Evolutionary conservation across 2,888 invertebrate species (phyloP).

Genomic region (Petrophora chlorosata): DNA sequence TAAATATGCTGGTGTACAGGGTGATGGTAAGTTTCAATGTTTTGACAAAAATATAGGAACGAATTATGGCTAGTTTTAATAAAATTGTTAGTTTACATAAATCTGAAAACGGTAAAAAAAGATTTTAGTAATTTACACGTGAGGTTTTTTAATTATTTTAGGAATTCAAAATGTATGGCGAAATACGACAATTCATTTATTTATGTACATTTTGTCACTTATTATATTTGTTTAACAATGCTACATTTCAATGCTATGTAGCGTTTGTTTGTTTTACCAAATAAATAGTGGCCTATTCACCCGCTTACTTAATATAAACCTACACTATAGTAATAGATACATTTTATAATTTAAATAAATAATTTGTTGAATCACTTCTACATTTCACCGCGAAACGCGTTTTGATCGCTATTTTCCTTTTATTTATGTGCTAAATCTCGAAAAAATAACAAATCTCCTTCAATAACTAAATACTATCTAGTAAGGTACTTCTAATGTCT

Average conservation of each 20-base stretch:
- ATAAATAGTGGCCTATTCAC: conserved; percentile 45
- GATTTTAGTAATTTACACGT: not conserved
- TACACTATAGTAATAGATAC: conserved; percentile 44
- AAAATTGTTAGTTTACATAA: too few species aligned
- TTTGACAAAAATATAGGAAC: too few species aligned
- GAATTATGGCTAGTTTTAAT: too few species aligned
- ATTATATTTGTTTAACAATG: conserved; percentile 38
- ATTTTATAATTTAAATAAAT: conserved; percentile 50
- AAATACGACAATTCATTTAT: conserved; percentile 17
- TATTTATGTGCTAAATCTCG: not conserved
- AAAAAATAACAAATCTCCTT: conserved; percentile 3
- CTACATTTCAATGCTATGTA: conserved; percentile 8
- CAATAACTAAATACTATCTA: too few species aligned
- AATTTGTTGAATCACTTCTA: conserved; percentile 45
- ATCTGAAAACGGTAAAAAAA: too few species aligned
- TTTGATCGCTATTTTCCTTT: not conserved
- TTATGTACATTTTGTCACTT: conserved; percentile 41
- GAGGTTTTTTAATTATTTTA: not conserved
- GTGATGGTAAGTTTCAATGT: conserved; percentile 19
- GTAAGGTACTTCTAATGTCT: too few species aligned
- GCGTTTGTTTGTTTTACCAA: conserved; percentile 29
- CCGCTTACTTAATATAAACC: conserved; percentile 39
- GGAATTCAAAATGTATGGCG: conserved; percentile 16
- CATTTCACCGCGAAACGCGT: conserved; percentile 45
- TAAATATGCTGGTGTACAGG: conserved; percentile 37